Conservation (phyloP, 2,888 invertebrate genomes). For the Caenorhabditis uteleia region DNA sequence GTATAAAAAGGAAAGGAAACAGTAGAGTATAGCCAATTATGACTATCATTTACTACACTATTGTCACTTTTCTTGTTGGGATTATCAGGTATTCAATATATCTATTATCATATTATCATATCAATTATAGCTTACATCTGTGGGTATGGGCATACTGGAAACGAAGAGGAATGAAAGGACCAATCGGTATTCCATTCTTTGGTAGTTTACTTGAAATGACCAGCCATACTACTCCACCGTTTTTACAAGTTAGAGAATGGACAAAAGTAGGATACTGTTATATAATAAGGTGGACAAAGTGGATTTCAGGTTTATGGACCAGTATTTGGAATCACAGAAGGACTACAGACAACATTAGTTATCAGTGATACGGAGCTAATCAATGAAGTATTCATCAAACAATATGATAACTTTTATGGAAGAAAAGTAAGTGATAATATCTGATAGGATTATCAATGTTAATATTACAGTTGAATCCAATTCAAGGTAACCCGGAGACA, state of each 20-base stretch:
- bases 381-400: constrained; percentile 71
- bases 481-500: constrained; percentile 49
- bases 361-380: constrained; percentile 71
- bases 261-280: neutral
- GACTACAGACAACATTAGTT: constrained; percentile 65
- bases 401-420: constrained; percentile 71
- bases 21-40: too few species aligned
- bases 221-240: constrained; percentile 4
- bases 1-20: too few species aligned
- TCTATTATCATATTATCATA: too few species aligned
- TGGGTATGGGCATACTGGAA: constrained; percentile 41
- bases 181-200: constrained; percentile 21
- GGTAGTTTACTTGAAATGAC: constrained; percentile 26
- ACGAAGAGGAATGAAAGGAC: constrained; percentile 43
- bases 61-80: constrained; percentile 7
- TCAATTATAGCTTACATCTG: constrained; percentile 27
- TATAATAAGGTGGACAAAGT: neutral
- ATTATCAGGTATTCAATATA: constrained; percentile 18
- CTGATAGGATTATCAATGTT: neutral
- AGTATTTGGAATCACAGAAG: constrained; percentile 50
- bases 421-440: too few species aligned
- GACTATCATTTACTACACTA: constrained; percentile 1
- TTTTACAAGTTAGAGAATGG: constrained; percentile 6
- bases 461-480: constrained; percentile 52
- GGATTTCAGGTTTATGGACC: constrained; percentile 35